Conservation (phyloP, 2,888 invertebrate genomes). For the Empis stercorea region DNA sequence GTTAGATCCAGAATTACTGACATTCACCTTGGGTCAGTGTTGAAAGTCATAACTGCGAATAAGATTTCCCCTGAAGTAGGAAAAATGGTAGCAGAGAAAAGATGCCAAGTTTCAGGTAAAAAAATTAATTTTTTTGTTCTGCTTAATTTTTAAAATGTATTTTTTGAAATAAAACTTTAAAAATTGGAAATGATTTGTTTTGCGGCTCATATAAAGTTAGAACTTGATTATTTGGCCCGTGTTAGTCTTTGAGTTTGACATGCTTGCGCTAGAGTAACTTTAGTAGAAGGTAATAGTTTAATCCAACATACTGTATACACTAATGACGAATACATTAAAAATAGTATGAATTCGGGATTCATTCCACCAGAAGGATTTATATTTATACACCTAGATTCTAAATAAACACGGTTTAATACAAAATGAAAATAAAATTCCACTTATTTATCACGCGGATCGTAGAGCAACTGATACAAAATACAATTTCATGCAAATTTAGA, state of each 20-base stretch:
- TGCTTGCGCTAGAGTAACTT: neutral
- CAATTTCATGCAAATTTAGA: too few relatives aligned
- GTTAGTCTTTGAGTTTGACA: neutral
- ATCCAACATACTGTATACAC: too few relatives aligned
- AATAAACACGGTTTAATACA: too few relatives aligned
- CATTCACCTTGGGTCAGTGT: neutral
- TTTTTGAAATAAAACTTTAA: neutral
- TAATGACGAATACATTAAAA: too few relatives aligned
- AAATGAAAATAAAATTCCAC: too few relatives aligned
- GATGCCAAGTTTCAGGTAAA: neutral
- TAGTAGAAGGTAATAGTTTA: too few relatives aligned
- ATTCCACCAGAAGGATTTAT: too few relatives aligned
- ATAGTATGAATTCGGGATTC: too few relatives aligned
- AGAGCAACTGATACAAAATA: too few relatives aligned
- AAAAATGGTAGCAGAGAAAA: neutral
- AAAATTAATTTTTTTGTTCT: too few relatives aligned
- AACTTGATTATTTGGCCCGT: neutral
- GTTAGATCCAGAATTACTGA: conserved; percentile 1
- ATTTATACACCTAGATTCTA: too few relatives aligned
- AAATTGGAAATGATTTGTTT: neutral
- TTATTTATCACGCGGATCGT: too few relatives aligned
- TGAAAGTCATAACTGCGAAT: conserved; percentile 1
- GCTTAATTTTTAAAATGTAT: neutral
- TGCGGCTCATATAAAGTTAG: neutral
- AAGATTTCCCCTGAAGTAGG: conserved; percentile 1